Base-by-base conservation (phyloP, 2,888 invertebrate genomes). In the Volucella inanis region DNA sequence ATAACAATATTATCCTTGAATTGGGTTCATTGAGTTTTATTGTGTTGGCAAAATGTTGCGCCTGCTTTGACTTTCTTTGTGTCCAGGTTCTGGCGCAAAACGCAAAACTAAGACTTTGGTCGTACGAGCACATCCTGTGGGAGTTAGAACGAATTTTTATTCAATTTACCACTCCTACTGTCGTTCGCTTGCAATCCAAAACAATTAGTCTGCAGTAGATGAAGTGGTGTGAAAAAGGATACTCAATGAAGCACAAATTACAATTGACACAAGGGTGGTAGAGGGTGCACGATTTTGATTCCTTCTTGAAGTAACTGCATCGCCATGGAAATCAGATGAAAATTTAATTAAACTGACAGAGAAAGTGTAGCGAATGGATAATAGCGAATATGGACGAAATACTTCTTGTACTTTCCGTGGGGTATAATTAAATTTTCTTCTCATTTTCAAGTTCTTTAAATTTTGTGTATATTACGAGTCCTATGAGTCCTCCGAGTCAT, bases 1-100 rank as follows among this genome's bases (percentile, higher is more conserved):
- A 67, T 78, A 83, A 78, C 67, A 72, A 68, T 55, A 74, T 79
- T 83, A 83, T 79, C 74, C 83, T 68, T 79, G 78, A 79, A 74
- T 79, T 74, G 79, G 49, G 68, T 45, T 79, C 72, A 83, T 78
- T 67, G 62, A 74, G 68, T 70, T 79, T 64, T 47, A 79, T 79
- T 83, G 79, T 79, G 65, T 77, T 76, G 76, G 49, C 54, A 82
- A 65, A 77, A 59, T 70, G 70, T 77, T 76, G 57, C 76, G 70
- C 68, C 76, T 70, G 55, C 76, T 76, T 64, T 81, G 76, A 70
- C 55, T 62, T 57, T 50, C 45, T 57, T 41, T 43, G 8, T 65
- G 18, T 45, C 45, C 15, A 45, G 55, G 61, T 12, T 22, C 54
- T 11, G n/a, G 2, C 15, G 22, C 2, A n/a, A n/a, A 22, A 57